Evolutionary conservation across 1,140 invertebrate genomes (phyloP).

Genomic region (Amphibalanus amphitrite): DNA sequence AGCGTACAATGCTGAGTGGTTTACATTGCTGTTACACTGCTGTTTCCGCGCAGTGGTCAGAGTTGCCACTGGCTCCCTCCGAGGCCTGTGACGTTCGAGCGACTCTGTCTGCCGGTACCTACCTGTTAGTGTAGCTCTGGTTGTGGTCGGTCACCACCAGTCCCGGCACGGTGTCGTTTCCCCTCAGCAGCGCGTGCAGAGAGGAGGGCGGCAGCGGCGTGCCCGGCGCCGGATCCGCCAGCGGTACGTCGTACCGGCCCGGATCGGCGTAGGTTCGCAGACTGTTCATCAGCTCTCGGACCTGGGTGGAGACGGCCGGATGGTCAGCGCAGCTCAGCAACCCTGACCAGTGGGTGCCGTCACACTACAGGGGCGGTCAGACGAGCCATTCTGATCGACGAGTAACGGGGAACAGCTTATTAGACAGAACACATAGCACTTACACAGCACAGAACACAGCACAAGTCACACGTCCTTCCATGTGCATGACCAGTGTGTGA

Average conservation of each 20-base stretch:
- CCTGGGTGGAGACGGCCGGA: neutral
- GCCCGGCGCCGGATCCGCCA: conserved; percentile 19
- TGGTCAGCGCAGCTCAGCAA: too few relatives aligned
- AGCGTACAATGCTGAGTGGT: neutral
- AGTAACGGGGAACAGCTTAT: too few relatives aligned
- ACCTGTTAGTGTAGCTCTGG: neutral
- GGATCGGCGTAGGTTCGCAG: neutral
- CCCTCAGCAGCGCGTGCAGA: neutral
- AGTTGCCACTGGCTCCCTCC: neutral
- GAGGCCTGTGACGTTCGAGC: neutral
- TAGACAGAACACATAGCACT: too few relatives aligned
- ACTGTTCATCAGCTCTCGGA: neutral
- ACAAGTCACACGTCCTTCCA: too few relatives aligned
- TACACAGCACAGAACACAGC: too few relatives aligned
- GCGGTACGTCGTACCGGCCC: neutral
- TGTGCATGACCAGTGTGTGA: too few relatives aligned
- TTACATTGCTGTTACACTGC: neutral
- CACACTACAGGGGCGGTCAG: too few relatives aligned
- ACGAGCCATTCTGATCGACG: too few relatives aligned
- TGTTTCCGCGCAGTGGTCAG: neutral
- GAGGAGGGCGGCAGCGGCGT: conserved; percentile 5
- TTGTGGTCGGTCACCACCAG: neutral
- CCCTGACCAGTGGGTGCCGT: too few relatives aligned
- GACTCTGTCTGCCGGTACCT: neutral
- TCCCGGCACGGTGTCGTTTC: neutral